A percentile compares a stretch with the other conserved stretches of the same genome.
Evolutionary conservation across 2,113 vertebrate genomes (phyloP).

Genomic region (Trogon melanurus): DNA sequence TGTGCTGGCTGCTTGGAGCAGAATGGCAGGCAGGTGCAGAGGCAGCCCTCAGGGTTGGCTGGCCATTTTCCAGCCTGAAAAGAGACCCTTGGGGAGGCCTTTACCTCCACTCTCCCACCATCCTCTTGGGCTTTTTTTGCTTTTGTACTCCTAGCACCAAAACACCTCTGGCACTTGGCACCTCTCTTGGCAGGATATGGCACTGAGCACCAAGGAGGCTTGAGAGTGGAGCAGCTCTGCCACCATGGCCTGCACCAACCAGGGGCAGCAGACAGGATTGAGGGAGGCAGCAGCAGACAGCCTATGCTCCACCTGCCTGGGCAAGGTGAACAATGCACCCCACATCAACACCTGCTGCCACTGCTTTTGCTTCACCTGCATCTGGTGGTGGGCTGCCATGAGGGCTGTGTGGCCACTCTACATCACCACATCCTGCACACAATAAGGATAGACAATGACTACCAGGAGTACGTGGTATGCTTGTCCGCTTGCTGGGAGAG

Average conservation of each 20-base stretch:
- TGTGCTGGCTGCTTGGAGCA: not conserved
- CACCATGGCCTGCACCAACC: not conserved
- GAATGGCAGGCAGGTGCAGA: not conserved
- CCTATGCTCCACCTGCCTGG: not conserved
- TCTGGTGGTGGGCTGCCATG: not conserved
- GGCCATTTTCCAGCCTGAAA: not conserved
- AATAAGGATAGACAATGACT: not conserved
- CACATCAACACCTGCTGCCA: rapidly evolving
- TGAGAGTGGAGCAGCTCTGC: not conserved
- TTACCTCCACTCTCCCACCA: not conserved
- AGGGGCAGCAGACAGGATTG: not conserved
- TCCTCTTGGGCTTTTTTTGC: not conserved
- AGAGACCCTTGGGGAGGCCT: rapidly evolving
- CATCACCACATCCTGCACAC: not conserved
- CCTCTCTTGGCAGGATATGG: not conserved
- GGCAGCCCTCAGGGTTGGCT: not conserved
- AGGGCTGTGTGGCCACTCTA: not conserved
- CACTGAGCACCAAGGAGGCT: rapidly evolving
- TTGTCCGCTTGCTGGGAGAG: not conserved
- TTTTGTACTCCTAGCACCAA: not conserved
- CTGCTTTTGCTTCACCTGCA: not conserved
- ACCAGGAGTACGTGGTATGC: not conserved
- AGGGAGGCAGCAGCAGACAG: not conserved
- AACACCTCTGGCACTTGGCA: not conserved
- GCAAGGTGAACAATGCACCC: too few species aligned